Base-by-base conservation (phyloP, 2,113 vertebrate species). In the Scolopax mira region DNA sequence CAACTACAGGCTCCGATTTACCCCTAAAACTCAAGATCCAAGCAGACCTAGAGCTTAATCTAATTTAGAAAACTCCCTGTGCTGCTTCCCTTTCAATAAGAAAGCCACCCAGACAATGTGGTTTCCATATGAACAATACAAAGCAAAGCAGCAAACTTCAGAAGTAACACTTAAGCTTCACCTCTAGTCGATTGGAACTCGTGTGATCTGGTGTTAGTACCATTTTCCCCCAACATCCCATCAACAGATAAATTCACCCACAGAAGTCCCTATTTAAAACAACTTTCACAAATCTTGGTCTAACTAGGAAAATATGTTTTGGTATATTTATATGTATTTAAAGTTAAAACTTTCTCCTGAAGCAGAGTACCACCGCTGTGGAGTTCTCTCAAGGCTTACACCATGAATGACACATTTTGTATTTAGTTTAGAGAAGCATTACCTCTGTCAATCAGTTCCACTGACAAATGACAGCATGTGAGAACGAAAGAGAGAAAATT, bases 361-460 rank as follows among this genome's bases (percentile, higher is more conserved):
- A 41, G 7, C 30, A 51, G 39, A 44, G 52, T 14, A 21, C 8
- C 55, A 42, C 25, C 28, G 5, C 35, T 51, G 72, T 15, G 70
- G 44, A 37, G 48, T 15, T 65, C 72, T 48, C 48, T 42, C 41
- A 42, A n/a, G 61, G 87, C 51, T 73, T 73, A 66, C 57, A 64
- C 6, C 2, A 1, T 35, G 57, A 44, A 46, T 31, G 3, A 73
- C 48, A 62, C 28, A 24, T 39, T 72, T 71, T 62, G 60, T 62
- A 89, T 42, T 86, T 65, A 95, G 61, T 73, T 85, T 44, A 95
- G 94, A 88, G 94, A 96, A 96, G 79, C 84, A 86, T 97, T 97
- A 97, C 97, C 97, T 97, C 94, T 72, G 72, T 44, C 90, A 85
- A 70, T 96, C 95, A 96, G 95, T 87, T 92, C 96, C 93, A 96